Evolutionary conservation across 2,113 vertebrate species (phyloP), one percentile per base, ranked within the genome.

Genomic region (Periophthalmodon schlosseri): DNA sequence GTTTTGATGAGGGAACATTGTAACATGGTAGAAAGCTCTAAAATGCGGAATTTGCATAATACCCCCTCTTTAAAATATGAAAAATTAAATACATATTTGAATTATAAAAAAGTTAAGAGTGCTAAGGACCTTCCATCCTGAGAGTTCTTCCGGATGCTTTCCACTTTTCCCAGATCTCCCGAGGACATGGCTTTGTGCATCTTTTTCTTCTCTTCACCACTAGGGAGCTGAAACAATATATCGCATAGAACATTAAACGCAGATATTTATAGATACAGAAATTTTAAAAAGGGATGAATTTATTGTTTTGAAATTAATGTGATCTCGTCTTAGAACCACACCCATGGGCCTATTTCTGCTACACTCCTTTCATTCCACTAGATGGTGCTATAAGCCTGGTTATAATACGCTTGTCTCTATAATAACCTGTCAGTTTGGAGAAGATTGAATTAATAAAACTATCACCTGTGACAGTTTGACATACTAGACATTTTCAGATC

Each of bases 121-220:
- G 70, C 68, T 34, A 24, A 75, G 75, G 93, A 99, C 98, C 98
- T 97, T 86, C 95, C 93, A 16, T 97, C 96, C 66, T 95, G 89
- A 5, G 94, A 85, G 88, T 80, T 90, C 87, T 96, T 97, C 81
- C 95, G 95, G 0, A 93, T 3, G 0, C 92, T 82, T 4, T 89
- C 91, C 75, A 90, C 86, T 86, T 96, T 96, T 21, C 88, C 92
- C 15, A 98, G 91, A 86, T 99, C 97, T 80, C 96, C 97, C 20
- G 98, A 96, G 13, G 96, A 97, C 94, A 96, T 92, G 60, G 96
- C 91, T 88, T 98, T 99, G 71, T 96, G 96, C 39, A 96, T 91
- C 72, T 93, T 96, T 68, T 91, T 86, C 78, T 93, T 93, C 69
- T 95, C 93, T 70, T 95, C 95, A 14, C 79, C 81, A 0, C 83